Percentiles rank a stretch among this genome's conserved stretches.
These are phyloP conservation scores for Dissostichus mawsoni DNA, from an alignment of 2,113 vertebrate species.

Conservation along the genomic window DNA sequence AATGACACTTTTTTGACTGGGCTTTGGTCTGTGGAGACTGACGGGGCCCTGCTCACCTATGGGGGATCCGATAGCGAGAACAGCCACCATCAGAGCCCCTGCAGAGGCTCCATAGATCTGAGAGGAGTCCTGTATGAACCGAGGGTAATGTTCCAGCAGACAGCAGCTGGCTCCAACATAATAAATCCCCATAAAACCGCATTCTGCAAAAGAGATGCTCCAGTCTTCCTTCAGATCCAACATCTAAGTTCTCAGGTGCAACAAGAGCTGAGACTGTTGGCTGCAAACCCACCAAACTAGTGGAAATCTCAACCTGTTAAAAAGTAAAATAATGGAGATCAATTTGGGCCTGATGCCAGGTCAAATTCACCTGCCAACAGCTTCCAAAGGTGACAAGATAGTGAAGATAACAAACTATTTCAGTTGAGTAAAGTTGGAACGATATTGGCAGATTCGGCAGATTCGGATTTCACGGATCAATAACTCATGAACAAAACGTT, in stretches of 20 bases:
- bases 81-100: conserved; percentile 84
- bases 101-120: conserved; percentile 86
- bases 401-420: no score
- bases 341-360: no score
- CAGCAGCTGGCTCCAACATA: conserved; percentile 86
- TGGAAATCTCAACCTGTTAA: neutral
- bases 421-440: no score
- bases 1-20: neutral
- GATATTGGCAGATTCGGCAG: no score
- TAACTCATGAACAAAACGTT: no score
- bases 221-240: conserved; percentile 80
- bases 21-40: neutral
- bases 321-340: neutral
- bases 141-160: conserved; percentile 84
- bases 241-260: conserved; percentile 68
- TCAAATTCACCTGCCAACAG: conserved; percentile 6
- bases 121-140: conserved; percentile 80
- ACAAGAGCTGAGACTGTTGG: neutral
- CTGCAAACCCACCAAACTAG: neutral
- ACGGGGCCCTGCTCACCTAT: conserved; percentile 80
- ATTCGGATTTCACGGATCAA: no score
- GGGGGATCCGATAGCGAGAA: conserved; percentile 74
- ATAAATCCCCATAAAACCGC: conserved; percentile 90
- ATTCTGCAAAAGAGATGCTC: conserved; percentile 90
- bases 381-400: conserved; percentile 41